phyloP scores from a whole-genome alignment of 2,797 vertebrate genomes.

The Antennarius maculatus region DNA sequence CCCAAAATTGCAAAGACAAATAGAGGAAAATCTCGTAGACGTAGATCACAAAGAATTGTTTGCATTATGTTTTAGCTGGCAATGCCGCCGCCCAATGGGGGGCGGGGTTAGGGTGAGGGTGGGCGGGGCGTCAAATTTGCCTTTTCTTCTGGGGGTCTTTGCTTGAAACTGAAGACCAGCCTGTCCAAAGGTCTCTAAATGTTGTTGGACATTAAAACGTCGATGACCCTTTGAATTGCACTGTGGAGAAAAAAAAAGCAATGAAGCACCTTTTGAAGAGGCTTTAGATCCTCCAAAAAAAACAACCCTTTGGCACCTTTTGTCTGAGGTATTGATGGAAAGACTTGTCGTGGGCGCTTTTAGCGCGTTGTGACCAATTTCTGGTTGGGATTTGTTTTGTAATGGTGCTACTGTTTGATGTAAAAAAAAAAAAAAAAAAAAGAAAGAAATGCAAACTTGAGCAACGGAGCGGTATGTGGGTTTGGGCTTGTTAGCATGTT shows the following conservation, averaged over 20 bases:
- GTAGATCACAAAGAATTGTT: slow-evolving; percentile 59
- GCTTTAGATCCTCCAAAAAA: slow-evolving; percentile 42
- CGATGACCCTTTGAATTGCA: slow-evolving; percentile 73
- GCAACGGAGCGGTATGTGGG: slow-evolving; percentile 53
- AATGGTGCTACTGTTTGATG: slow-evolving; percentile 57
- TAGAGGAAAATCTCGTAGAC: slow-evolving; percentile 61
- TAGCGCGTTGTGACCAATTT: slow-evolving; percentile 2
- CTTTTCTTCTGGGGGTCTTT: slow-evolving; percentile 71
- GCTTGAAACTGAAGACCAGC: slow-evolving; percentile 67
- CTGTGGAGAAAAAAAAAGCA: slow-evolving; percentile 72
- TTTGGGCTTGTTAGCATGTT: slow-evolving; percentile 48
- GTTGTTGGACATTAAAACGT: slow-evolving; percentile 59
- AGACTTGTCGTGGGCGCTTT: slow-evolving; percentile 23
- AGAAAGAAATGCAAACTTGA: slow-evolving; percentile 56
- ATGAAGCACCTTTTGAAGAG: slow-evolving; percentile 64
- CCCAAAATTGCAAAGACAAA: slow-evolving; percentile 64
- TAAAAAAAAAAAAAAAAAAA: not conserved
- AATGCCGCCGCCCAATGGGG: slow-evolving; percentile 42
- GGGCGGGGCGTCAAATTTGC: slow-evolving; percentile 49
- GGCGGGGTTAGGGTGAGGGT: too few species aligned
- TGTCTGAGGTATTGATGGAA: slow-evolving; percentile 43
- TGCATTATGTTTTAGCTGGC: slow-evolving; percentile 42
- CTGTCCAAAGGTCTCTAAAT: slow-evolving; percentile 71
- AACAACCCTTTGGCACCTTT: slow-evolving; percentile 57
- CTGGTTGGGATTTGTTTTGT: slow-evolving; percentile 29